A percentile compares a stretch with the other conserved stretches of the same genome.
Conservation (phyloP, 2,113 vertebrate genomes). For the Saguinus midas region DNA sequence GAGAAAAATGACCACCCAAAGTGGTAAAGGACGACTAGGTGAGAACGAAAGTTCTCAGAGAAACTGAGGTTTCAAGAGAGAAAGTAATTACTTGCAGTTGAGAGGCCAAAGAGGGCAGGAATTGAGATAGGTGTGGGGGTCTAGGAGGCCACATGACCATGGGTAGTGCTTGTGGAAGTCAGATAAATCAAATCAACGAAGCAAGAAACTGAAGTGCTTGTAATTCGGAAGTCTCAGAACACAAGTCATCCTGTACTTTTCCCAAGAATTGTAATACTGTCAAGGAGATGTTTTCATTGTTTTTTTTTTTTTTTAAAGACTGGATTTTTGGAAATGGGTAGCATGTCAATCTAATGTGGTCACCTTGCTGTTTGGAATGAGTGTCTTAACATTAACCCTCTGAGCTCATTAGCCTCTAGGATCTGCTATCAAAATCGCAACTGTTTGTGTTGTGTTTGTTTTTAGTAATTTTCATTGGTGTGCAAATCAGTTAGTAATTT, state of each 20-base stretch:
- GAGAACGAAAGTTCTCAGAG: neutral
- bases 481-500: conserved; percentile 74
- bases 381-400: neutral
- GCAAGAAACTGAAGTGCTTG: neutral
- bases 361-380: neutral
- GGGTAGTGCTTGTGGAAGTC: neutral
- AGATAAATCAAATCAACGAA: conserved; percentile 46
- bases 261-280: neutral
- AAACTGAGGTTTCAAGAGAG: neutral
- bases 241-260: conserved; percentile 10
- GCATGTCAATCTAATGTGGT: neutral
- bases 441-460: conserved; percentile 71
- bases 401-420: conserved; percentile 63
- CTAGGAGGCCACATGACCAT: neutral
- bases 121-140: neutral
- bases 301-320: neutral
- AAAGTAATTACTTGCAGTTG: neutral
- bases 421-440: conserved; percentile 63
- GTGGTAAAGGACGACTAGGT: neutral
- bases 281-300: neutral
- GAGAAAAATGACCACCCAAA: neutral
- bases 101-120: neutral
- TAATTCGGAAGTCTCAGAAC: conserved; percentile 18
- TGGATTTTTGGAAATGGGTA: neutral
- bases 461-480: conserved; percentile 70